Percentiles rank a stretch among this genome's conserved stretches.
phyloP scores from a whole-genome alignment of 2,888 invertebrate genomes.

The Piscicola geometra region DNA sequence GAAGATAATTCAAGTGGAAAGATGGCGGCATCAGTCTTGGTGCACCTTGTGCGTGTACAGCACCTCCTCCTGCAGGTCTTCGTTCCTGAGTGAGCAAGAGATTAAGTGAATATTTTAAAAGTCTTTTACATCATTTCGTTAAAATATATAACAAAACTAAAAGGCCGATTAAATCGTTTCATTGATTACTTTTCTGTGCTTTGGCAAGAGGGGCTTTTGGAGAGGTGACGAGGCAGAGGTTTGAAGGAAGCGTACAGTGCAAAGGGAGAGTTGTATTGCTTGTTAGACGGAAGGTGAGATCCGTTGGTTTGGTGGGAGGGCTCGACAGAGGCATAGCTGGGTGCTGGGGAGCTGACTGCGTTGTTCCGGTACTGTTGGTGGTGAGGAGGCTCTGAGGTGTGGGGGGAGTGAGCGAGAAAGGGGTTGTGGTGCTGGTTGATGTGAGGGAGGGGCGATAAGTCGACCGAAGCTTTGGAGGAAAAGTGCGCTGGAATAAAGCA shows the following conservation, averaged over 20 bases:
- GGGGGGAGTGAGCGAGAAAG: too few species aligned
- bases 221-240: not conserved
- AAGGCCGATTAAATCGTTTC: not conserved
- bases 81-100: not conserved
- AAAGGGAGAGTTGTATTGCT: constrained; percentile 5
- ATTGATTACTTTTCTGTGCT: not conserved
- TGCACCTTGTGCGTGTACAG: constrained; percentile 8
- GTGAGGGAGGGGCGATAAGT: not conserved
- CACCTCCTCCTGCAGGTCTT: not conserved
- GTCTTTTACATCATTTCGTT: not conserved
- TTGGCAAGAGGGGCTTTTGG: not conserved
- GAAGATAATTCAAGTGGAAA: not conserved
- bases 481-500: not conserved
- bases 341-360: not conserved
- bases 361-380: too few species aligned
- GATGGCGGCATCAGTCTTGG: not conserved
- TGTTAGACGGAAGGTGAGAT: not conserved
- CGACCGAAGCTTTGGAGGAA: not conserved
- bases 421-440: not conserved
- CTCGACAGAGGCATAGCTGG: not conserved
- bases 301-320: not conserved
- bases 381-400: too few species aligned
- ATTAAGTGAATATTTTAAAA: not conserved
- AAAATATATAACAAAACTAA: not conserved
- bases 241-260: not conserved